Conservation (phyloP, 1,140 invertebrate species). For the Drosophila subpulchrella region DNA sequence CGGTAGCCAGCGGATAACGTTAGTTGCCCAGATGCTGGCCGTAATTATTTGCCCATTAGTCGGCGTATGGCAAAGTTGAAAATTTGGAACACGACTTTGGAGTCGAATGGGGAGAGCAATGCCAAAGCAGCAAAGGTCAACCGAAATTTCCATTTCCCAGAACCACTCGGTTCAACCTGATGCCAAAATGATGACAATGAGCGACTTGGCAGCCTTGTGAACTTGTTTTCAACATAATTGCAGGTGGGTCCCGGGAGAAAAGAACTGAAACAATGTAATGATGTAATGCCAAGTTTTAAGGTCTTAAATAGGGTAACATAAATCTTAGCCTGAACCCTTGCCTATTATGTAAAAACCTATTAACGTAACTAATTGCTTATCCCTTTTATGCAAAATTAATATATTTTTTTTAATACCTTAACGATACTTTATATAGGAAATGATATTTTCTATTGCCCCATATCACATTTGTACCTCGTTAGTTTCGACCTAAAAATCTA, state of each 20-base stretch:
- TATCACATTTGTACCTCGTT: neutral
- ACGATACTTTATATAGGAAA: neutral
- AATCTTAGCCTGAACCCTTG: neutral
- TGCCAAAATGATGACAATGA: conserved; percentile 48
- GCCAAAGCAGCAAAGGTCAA: conserved; percentile 64
- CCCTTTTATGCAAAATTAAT: neutral
- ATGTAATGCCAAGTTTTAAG: neutral
- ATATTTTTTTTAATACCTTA: neutral
- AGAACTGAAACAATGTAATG: neutral
- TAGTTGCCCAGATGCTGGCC: conserved; percentile 55
- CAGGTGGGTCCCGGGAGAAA: conserved; percentile 4
- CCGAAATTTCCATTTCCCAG: conserved; percentile 52
- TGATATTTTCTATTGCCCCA: neutral
- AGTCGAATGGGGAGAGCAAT: conserved; percentile 11
- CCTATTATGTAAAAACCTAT: too few species aligned
- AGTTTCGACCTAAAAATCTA: conserved; percentile 1
- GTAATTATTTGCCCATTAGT: conserved; percentile 78
- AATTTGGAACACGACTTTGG: conserved; percentile 67
- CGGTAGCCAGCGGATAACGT: conserved; percentile 57
- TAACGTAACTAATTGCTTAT: neutral
- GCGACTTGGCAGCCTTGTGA: conserved; percentile 5
- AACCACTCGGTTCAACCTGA: conserved; percentile 15
- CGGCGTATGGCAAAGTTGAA: conserved; percentile 47
- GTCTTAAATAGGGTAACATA: neutral
- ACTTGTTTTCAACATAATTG: conserved; percentile 22